phyloP scores from a whole-genome alignment of 2,113 vertebrate species.

The Coracopsis vasa region DNA sequence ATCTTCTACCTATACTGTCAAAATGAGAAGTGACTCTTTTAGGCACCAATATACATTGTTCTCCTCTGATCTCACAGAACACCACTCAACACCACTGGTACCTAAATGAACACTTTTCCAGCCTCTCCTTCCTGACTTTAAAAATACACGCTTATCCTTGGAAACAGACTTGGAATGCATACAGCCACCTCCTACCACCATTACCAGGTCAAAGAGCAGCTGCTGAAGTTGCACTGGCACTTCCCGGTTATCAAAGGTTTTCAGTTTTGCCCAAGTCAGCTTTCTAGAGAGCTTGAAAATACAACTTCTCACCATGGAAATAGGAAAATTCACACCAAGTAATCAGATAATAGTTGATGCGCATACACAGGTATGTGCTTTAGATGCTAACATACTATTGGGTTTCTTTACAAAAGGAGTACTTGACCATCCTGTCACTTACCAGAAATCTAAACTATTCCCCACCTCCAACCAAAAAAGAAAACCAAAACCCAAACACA shows the following conservation, averaged over 20 bases:
- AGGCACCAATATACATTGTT: background rate
- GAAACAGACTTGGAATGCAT: background rate
- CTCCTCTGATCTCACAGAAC: background rate
- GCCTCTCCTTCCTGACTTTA: background rate
- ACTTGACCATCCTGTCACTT: background rate
- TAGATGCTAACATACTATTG: background rate
- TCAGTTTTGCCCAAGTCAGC: background rate
- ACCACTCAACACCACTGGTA: background rate
- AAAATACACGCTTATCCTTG: background rate
- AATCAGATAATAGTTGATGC: background rate
- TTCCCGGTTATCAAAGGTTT: background rate
- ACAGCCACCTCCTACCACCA: background rate
- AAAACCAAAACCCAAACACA: background rate
- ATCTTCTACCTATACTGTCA: background rate
- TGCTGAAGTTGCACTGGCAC: background rate
- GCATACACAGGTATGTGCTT: background rate
- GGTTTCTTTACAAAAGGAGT: background rate
- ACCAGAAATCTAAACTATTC: background rate
- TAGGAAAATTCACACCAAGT: background rate
- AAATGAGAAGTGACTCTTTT: background rate
- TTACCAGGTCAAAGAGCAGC: constrained; percentile 27
- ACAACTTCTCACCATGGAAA: background rate
- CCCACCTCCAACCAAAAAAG: background rate
- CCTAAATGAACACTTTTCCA: background rate
- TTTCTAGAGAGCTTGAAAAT: background rate